Percentiles rank a stretch among this genome's conserved stretches.
Conservation (phyloP, 2,888 invertebrate genomes). For the Neocrepidodera transversa region DNA sequence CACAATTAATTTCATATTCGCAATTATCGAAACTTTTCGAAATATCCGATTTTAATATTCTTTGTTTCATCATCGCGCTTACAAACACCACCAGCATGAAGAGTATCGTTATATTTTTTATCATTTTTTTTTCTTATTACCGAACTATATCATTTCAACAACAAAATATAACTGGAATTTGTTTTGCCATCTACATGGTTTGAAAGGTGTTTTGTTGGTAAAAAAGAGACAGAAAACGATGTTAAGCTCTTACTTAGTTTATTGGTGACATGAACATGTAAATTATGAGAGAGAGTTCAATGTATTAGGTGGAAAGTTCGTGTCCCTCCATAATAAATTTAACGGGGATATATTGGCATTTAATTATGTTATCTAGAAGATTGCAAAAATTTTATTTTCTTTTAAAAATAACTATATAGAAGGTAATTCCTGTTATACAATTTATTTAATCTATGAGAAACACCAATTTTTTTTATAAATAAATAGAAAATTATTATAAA, state of each 20-base stretch:
- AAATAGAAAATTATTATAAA: no score
- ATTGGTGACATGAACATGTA: not conserved
- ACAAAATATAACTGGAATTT: not conserved
- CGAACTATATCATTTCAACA: not conserved
- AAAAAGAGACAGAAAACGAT: not conserved
- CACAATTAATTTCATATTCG: slow-evolving; percentile 19
- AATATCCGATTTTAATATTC: not conserved
- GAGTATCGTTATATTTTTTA: no score
- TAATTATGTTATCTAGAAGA: no score
- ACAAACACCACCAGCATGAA: not conserved
- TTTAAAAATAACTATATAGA: no score
- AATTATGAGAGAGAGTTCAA: not conserved
- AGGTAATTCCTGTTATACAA: no score
- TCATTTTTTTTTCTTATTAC: no score
- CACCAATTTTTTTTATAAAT: no score
- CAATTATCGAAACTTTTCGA: slow-evolving; percentile 1
- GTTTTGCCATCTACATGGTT: not conserved
- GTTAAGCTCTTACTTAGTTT: slow-evolving; percentile 2
- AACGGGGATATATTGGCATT: not conserved
- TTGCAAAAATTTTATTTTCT: no score
- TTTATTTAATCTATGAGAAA: no score
- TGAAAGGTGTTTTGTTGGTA: not conserved
- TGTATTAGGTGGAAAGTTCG: not conserved
- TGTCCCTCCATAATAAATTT: not conserved
- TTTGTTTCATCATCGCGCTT: no score